These are phyloP conservation scores for Lutjanus argentimaculatus DNA, from an alignment of 2,797 vertebrate genomes.

Conservation along the genomic window DNA sequence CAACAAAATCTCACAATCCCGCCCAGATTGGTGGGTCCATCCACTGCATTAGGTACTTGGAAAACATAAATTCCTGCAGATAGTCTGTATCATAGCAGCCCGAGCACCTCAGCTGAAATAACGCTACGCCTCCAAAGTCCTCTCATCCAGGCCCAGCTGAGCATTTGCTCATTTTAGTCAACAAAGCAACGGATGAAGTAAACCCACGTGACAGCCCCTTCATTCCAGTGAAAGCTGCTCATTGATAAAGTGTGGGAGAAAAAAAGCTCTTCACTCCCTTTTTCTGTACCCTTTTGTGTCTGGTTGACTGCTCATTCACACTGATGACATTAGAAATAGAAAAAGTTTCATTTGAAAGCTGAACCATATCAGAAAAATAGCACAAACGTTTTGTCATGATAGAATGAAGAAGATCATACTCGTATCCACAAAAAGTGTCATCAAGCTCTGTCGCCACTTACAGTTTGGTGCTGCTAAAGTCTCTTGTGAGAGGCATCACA, in stretches of 20 bases:
- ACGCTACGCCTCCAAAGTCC: too few relatives aligned
- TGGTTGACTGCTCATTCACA: not conserved
- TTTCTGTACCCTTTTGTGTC: not conserved
- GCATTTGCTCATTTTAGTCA: not conserved
- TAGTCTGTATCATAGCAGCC: too few relatives aligned
- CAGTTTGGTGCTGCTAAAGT: not conserved
- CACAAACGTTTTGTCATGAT: not conserved
- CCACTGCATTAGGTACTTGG: too few relatives aligned
- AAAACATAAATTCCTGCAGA: too few relatives aligned
- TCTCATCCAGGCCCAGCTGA: too few relatives aligned
- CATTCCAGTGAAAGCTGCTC: not conserved
- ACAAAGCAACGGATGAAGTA: not conserved
- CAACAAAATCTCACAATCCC: too few relatives aligned
- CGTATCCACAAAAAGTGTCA: not conserved
- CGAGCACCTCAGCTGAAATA: too few relatives aligned
- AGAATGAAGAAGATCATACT: not conserved
- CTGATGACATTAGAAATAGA: not conserved
- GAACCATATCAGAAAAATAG: not conserved
- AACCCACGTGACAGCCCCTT: not conserved
- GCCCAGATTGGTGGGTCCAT: too few relatives aligned
- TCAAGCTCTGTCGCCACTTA: not conserved
- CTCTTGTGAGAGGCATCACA: conserved; percentile 52
- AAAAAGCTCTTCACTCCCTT: not conserved
- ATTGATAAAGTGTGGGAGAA: not conserved
- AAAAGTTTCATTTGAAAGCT: not conserved